These are phyloP conservation scores for Ectemnius continuus DNA, from an alignment of 2,888 invertebrate genomes.

Conservation along the genomic window DNA sequence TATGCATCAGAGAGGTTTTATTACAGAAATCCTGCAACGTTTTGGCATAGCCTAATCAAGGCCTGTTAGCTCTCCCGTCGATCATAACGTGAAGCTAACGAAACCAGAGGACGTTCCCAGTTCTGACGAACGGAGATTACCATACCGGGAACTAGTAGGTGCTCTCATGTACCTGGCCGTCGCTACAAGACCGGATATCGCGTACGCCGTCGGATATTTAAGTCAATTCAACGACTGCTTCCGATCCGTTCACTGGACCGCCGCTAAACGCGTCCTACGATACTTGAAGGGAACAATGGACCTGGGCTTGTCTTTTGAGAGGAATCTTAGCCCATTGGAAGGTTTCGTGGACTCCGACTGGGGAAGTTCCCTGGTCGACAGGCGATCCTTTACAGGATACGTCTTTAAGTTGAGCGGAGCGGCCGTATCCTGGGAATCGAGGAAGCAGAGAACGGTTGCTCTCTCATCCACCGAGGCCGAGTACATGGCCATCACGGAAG, in stretches of 20 bases:
- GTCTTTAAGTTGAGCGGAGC: background rate
- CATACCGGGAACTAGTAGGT: conserved; percentile 15
- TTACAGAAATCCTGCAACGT: background rate
- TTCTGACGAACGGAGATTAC: background rate
- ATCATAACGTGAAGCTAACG: background rate
- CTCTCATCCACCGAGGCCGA: background rate
- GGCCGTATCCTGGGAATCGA: conserved; percentile 1
- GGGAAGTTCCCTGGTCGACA: background rate
- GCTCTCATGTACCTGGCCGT: conserved; percentile 9
- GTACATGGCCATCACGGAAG: conserved; percentile 8
- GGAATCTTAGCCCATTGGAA: background rate
- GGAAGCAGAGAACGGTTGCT: conserved; percentile 1
- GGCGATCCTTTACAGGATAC: background rate
- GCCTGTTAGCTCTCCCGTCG: background rate
- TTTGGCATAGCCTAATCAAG: background rate
- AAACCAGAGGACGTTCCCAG: background rate
- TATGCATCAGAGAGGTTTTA: background rate
- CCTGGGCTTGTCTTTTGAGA: background rate
- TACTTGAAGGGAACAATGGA: background rate
- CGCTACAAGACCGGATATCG: conserved; percentile 15
- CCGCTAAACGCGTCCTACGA: background rate
- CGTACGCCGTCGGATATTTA: background rate
- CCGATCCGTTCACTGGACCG: background rate
- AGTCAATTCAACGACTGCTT: background rate
- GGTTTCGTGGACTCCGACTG: background rate